Percentiles rank a stretch among this genome's conserved stretches.
These are phyloP conservation scores for Leptothorax acervorum DNA, from an alignment of 2,888 invertebrate species.

Conservation along the genomic window DNA sequence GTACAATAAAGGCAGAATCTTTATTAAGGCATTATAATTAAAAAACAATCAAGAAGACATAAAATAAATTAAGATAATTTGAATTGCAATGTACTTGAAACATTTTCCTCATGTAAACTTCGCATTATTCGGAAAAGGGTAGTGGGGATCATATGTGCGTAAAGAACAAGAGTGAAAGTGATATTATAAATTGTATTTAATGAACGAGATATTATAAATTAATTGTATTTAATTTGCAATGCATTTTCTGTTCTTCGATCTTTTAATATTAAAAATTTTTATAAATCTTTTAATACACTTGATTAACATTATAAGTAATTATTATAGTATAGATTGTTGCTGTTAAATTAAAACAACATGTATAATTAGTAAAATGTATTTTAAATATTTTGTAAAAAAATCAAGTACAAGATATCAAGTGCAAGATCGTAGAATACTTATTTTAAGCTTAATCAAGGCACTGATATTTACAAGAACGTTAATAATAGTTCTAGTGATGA, in stretches of 20 bases:
- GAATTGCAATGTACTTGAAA: no score
- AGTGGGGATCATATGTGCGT: no score
- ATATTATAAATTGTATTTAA: no score
- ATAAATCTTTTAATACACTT: not conserved
- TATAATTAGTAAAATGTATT: conserved; percentile 82
- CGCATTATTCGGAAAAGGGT: no score
- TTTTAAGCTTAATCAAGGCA: conserved; percentile 75
- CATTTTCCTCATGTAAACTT: no score
- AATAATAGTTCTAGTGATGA: not conserved
- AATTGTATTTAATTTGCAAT: not conserved
- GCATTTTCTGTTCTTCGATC: no score
- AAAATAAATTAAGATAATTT: no score
- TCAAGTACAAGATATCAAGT: conserved; percentile 69
- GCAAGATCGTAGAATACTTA: conserved; percentile 69
- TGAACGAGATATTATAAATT: not conserved
- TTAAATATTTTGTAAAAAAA: conserved; percentile 80
- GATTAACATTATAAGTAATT: not conserved
- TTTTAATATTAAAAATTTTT: not conserved
- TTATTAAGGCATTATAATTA: no score
- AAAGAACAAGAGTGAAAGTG: no score
- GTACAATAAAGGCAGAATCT: no score
- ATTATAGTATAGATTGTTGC: not conserved
- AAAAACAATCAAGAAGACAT: no score
- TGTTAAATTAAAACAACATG: conserved; percentile 62
- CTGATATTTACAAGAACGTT: conserved; percentile 75